A percentile compares a stretch with the other conserved stretches of the same genome.
These are phyloP conservation scores for Oxytorus armatus DNA, from an alignment of 2,888 invertebrate species.

Conservation along the genomic window DNA sequence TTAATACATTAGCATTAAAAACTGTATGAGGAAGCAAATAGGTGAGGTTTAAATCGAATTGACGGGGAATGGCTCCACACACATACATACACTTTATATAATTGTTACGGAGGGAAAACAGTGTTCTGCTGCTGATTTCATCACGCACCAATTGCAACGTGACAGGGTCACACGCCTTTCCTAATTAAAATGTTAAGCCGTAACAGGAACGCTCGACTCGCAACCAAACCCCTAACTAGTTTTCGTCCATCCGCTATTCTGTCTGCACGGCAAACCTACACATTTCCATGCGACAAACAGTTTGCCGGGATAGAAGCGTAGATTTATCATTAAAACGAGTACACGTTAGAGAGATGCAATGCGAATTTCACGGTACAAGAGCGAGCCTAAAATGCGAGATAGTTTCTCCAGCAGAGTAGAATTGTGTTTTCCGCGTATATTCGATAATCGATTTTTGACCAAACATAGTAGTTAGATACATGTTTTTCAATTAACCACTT, in stretches of 20 bases:
- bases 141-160: slow-evolving; percentile 45
- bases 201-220: slow-evolving; percentile 72
- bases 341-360: slow-evolving; percentile 18
- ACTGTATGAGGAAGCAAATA: no score
- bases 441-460: slow-evolving; percentile 46
- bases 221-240: slow-evolving; percentile 61
- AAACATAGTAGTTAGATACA: no score
- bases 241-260: slow-evolving; percentile 57
- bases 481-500: no score
- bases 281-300: slow-evolving; percentile 37
- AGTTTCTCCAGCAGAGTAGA: slow-evolving; percentile 25
- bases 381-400: slow-evolving; percentile 8
- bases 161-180: slow-evolving; percentile 68
- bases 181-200: slow-evolving; percentile 82
- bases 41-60: no score
- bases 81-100: slow-evolving; percentile 25
- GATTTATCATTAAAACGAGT: slow-evolving; percentile 43
- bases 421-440: slow-evolving; percentile 39
- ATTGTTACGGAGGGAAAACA: slow-evolving; percentile 12
- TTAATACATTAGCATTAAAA: no score
- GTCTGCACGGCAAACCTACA: slow-evolving; percentile 18
- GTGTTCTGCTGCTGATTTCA: slow-evolving; percentile 50
- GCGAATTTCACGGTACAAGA: slow-evolving; percentile 36
- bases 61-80: no score
- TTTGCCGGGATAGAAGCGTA: slow-evolving; percentile 47